Evolutionary conservation across 37 sponge, comb jelly and placozoan species (phyloP).

Genomic region (Cliona cf. orientalis): DNA sequence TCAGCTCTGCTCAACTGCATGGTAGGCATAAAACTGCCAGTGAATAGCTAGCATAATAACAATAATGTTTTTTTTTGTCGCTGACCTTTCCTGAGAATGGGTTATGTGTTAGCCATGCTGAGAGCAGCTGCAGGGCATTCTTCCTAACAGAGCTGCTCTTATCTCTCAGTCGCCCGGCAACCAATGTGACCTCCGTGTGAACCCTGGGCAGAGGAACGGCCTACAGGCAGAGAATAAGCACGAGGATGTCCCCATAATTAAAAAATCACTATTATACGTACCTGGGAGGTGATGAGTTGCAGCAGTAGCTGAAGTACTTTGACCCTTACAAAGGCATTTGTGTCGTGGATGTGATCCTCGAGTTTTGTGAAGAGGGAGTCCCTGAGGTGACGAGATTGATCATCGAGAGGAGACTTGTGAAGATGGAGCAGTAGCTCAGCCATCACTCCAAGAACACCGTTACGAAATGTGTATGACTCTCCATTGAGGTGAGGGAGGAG

Average conservation of each 20-base stretch:
- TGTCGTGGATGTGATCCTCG: slow-evolving; percentile 88
- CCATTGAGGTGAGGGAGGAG: slow-evolving; percentile 88
- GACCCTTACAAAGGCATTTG: slow-evolving; percentile 96
- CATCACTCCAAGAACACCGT: slow-evolving; percentile 81
- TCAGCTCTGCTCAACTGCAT: not conserved
- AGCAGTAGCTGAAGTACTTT: slow-evolving; percentile 81
- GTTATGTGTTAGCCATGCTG: slow-evolving; percentile 65
- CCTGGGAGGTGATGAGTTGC: slow-evolving; percentile 61
- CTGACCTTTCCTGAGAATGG: slow-evolving; percentile 83
- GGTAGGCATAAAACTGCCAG: not conserved
- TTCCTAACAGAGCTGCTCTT: slow-evolving; percentile 88
- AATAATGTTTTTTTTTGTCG: not conserved
- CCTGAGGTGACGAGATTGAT: slow-evolving; percentile 39
- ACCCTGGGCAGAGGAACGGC: slow-evolving; percentile 78
- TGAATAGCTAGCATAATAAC: not conserved
- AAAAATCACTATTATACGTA: not conserved
- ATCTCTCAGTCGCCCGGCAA: slow-evolving; percentile 76
- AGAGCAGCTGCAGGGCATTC: slow-evolving; percentile 79
- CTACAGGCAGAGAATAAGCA: slow-evolving; percentile 15
- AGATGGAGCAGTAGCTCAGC: slow-evolving; percentile 64
- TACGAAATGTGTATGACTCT: slow-evolving; percentile 90
- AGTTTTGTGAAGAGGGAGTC: slow-evolving; percentile 75
- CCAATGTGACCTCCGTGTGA: slow-evolving; percentile 53
- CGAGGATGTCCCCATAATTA: not conserved
- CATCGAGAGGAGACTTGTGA: slow-evolving; percentile 8